Percentiles rank a stretch among this genome's conserved stretches.
These are phyloP conservation scores for Campoletis raptor DNA, from an alignment of 2,888 invertebrate species.

Conservation along the genomic window DNA sequence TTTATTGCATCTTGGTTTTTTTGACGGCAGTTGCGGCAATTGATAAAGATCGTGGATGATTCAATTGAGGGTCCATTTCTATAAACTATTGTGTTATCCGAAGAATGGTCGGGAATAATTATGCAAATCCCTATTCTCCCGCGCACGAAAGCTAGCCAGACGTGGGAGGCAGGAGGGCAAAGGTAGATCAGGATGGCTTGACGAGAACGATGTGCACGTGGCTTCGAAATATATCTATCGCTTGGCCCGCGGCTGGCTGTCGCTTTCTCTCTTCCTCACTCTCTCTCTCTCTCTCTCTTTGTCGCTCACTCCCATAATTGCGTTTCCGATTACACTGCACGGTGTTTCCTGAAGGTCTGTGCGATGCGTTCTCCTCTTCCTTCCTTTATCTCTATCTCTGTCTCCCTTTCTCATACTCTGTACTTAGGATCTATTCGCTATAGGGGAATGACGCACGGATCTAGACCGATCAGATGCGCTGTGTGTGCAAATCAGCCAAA, in stretches of 20 bases:
- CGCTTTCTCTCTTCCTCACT: constrained; percentile 5
- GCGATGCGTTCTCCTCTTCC: constrained; percentile 12
- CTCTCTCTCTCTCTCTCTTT: constrained; percentile 1
- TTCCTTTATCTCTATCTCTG: constrained; percentile 3
- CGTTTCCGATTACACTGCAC: constrained; percentile 68
- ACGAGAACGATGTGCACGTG: constrained; percentile 48
- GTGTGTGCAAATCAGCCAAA: background rate
- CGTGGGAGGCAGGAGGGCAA: constrained; percentile 8
- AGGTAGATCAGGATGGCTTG: constrained; percentile 25
- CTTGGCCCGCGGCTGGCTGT: constrained; percentile 43
- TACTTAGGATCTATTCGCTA: background rate
- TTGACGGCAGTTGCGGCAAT: background rate
- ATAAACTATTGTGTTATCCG: constrained; percentile 64
- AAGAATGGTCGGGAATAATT: constrained; percentile 67
- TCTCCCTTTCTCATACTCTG: background rate
- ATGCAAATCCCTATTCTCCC: constrained; percentile 61
- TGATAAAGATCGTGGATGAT: constrained; percentile 47
- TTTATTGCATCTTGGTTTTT: constrained; percentile 18
- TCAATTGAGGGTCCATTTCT: constrained; percentile 60
- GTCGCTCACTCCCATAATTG: constrained; percentile 59
- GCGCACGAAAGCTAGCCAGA: constrained; percentile 46
- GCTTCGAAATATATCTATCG: constrained; percentile 37
- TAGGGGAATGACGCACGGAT: constrained; percentile 18
- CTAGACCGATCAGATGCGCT: constrained; percentile 25
- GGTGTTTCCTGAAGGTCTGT: constrained; percentile 53